These are phyloP conservation scores for Pseudomyrmex dendroicus DNA, from an alignment of 1,140 invertebrate genomes.

Conservation along the genomic window DNA sequence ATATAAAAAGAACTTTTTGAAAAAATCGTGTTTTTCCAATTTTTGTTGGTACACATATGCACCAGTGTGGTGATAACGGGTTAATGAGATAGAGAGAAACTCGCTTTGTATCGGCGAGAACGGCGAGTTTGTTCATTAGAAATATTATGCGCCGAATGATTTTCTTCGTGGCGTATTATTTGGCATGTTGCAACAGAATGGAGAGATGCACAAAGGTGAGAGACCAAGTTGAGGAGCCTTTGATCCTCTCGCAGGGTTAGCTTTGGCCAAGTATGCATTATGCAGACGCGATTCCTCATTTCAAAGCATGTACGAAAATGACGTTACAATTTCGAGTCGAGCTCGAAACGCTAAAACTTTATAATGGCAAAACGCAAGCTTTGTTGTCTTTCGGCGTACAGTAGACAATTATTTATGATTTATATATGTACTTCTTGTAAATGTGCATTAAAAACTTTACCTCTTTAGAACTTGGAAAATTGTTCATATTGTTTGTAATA, in stretches of 20 bases:
- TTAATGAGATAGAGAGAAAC: not conserved
- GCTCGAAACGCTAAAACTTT: constrained; percentile 30
- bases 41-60: no score
- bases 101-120: not conserved
- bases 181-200: constrained; percentile 44
- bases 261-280: constrained; percentile 51
- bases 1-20: no score
- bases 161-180: constrained; percentile 42
- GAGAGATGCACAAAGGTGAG: constrained; percentile 22
- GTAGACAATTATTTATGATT: constrained; percentile 11
- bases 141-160: constrained; percentile 52
- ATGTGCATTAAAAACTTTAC: not conserved
- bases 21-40: no score
- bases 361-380: constrained; percentile 30
- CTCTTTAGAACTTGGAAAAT: no score
- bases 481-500: no score
- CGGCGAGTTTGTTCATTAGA: constrained; percentile 32
- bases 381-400: not conserved
- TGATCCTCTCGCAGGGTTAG: constrained; percentile 39
- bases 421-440: not conserved
- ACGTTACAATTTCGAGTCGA: constrained; percentile 49
- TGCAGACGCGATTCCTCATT: constrained; percentile 44
- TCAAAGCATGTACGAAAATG: constrained; percentile 51
- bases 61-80: no score
- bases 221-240: constrained; percentile 33